Evolutionary conservation across 92 coral and sea anemone genomes (phyloP).

Genomic region (Micromussa lordhowensis): DNA sequence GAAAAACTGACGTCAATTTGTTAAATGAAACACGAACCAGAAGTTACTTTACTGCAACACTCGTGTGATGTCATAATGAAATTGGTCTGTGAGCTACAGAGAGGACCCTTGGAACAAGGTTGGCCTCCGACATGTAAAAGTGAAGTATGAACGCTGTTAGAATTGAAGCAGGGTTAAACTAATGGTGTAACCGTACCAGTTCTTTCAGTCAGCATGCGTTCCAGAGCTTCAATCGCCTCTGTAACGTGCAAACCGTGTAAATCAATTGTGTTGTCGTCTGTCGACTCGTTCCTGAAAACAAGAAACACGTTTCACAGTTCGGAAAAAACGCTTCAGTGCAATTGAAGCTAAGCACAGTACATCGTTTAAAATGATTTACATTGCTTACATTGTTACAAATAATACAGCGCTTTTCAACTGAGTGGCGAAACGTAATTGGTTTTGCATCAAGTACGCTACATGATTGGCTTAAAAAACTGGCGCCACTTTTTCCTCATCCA

Average conservation of each 20-base stretch:
- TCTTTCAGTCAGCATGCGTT: slow-evolving; percentile 42
- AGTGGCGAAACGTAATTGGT: no score
- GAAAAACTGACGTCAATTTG: no score
- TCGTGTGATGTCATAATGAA: no score
- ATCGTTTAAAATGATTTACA: background rate
- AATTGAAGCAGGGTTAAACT: background rate
- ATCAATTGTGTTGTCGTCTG: slow-evolving; percentile 70
- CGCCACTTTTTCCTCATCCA: no score
- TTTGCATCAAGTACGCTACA: no score
- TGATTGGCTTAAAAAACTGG: no score
- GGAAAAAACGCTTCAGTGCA: background rate
- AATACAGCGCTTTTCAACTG: background rate
- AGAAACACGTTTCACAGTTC: background rate
- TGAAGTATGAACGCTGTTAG: no score
- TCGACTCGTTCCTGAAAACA: slow-evolving; percentile 50
- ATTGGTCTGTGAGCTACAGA: no score
- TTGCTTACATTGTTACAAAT: background rate
- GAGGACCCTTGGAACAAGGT: no score
- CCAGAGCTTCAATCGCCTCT: slow-evolving; percentile 85
- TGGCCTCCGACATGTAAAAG: no score
- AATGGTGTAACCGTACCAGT: slow-evolving; percentile 18
- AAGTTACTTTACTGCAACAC: no score
- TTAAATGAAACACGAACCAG: no score
- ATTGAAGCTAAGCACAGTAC: background rate
- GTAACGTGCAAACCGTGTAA: slow-evolving; percentile 94